phyloP scores from a whole-genome alignment of 2,113 vertebrate genomes.

The Lophura nycthemera region DNA sequence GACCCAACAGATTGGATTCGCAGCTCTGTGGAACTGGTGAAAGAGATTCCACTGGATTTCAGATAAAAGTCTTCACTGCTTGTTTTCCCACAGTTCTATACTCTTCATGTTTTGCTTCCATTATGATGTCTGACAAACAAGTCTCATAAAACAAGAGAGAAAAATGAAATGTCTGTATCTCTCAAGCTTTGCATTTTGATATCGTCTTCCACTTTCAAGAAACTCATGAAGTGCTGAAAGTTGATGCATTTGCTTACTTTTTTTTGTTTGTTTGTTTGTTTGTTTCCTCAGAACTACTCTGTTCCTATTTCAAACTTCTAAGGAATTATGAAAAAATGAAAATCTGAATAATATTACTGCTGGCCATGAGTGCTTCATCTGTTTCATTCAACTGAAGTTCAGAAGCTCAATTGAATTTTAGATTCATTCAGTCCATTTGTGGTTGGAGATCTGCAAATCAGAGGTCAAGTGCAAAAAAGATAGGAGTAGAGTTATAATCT shows the following conservation, averaged over 20 bases:
- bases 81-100: slow-evolving; percentile 10
- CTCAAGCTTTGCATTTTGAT: neutral
- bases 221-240: neutral
- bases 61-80: neutral
- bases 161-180: neutral
- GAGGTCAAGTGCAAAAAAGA: neutral
- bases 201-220: neutral
- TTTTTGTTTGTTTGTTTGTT: no score
- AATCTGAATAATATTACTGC: neutral
- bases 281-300: neutral
- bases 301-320: neutral
- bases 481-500: neutral
- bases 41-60: slow-evolving; percentile 15
- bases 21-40: neutral
- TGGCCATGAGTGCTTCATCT: neutral
- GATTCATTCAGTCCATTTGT: neutral
- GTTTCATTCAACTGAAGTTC: neutral
- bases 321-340: neutral
- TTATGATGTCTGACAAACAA: neutral
- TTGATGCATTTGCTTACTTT: neutral
- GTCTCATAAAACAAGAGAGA: neutral
- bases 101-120: neutral
- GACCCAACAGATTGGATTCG: slow-evolving; percentile 27
- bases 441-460: neutral
- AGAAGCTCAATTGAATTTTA: neutral